A percentile compares a stretch with the other conserved stretches of the same genome.
phyloP scores from a whole-genome alignment of 2,888 invertebrate species.

The Acleris sparsana region DNA sequence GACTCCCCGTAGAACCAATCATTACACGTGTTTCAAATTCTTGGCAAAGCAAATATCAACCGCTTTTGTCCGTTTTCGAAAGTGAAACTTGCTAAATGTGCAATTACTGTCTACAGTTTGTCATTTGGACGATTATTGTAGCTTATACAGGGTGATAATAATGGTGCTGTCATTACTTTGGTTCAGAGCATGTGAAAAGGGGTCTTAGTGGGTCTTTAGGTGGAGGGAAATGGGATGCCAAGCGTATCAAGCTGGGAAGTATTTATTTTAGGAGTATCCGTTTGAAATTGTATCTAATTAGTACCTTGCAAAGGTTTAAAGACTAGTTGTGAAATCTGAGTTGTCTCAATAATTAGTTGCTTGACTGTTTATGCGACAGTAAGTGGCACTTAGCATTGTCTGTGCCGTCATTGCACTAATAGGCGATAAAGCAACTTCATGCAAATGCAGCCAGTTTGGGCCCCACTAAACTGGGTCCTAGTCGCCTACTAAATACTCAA shows the following conservation, averaged over 20 bases:
- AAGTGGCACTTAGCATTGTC: constrained; percentile 50
- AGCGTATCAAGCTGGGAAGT: constrained; percentile 25
- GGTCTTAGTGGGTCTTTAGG: constrained; percentile 26
- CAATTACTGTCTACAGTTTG: constrained; percentile 52
- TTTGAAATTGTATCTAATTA: not conserved
- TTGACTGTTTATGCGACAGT: constrained; percentile 48
- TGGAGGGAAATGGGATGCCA: constrained; percentile 22
- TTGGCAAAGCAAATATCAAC: constrained; percentile 22
- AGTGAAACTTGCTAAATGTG: constrained; percentile 56
- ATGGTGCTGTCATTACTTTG: constrained; percentile 27
- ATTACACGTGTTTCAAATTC: not conserved
- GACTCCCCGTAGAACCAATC: constrained; percentile 37
- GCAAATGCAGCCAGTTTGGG: constrained; percentile 23
- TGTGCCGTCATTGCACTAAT: constrained; percentile 38
- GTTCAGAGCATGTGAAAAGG: constrained; percentile 29
- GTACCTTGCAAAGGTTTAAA: not conserved
- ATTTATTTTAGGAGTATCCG: not conserved
- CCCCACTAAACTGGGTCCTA: not conserved
- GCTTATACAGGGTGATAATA: constrained; percentile 33
- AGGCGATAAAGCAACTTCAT: constrained; percentile 20
- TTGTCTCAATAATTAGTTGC: constrained; percentile 50
- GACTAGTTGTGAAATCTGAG: constrained; percentile 42
- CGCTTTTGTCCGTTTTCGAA: constrained; percentile 52
- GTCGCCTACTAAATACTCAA: constrained; percentile 13
- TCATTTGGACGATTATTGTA: constrained; percentile 35